phyloP scores from a whole-genome alignment of 2,797 vertebrate species.

The Moxostoma hubbsi region DNA sequence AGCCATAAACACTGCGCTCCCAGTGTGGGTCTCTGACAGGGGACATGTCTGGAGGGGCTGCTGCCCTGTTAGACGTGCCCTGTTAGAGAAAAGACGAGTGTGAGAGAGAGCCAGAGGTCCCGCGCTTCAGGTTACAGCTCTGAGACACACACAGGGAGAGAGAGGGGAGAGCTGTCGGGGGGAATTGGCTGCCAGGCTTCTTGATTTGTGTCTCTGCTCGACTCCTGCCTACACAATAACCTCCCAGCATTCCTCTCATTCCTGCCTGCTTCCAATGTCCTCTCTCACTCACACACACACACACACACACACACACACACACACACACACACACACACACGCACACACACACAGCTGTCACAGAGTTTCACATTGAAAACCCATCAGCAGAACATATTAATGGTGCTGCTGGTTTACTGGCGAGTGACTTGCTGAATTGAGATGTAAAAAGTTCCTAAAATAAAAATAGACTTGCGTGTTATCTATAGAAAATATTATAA shows the following conservation, averaged over 20 bases:
- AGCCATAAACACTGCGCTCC: slow-evolving; percentile 42
- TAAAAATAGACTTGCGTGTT: too few species aligned
- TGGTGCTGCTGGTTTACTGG: slow-evolving; percentile 22
- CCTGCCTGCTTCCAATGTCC: slow-evolving; percentile 63
- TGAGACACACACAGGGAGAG: slow-evolving; percentile 32
- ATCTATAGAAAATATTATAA: too few species aligned
- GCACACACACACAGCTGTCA: slow-evolving; percentile 12
- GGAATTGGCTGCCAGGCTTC: slow-evolving; percentile 74
- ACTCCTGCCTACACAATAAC: slow-evolving; percentile 60
- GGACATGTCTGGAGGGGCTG: slow-evolving; percentile 71
- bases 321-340: slow-evolving; percentile 44
- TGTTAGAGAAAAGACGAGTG: slow-evolving; percentile 47
- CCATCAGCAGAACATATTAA: slow-evolving; percentile 39
- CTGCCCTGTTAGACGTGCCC: slow-evolving; percentile 75
- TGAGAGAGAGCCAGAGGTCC: slow-evolving; percentile 63
- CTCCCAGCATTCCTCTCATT: slow-evolving; percentile 77
- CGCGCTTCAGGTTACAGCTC: slow-evolving; percentile 74
- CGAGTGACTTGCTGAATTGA: slow-evolving; percentile 13
- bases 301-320: slow-evolving; percentile 44
- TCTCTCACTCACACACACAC: slow-evolving; percentile 30
- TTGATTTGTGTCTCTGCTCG: slow-evolving; percentile 72
- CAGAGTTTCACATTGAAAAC: slow-evolving; percentile 32
- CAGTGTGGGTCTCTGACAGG: slow-evolving; percentile 46
- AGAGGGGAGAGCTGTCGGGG: slow-evolving; percentile 63
- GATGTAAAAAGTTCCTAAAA: too few species aligned